Evolutionary conservation across 2,113 vertebrate species (phyloP).

Genomic region (Dasyurus viverrinus): DNA sequence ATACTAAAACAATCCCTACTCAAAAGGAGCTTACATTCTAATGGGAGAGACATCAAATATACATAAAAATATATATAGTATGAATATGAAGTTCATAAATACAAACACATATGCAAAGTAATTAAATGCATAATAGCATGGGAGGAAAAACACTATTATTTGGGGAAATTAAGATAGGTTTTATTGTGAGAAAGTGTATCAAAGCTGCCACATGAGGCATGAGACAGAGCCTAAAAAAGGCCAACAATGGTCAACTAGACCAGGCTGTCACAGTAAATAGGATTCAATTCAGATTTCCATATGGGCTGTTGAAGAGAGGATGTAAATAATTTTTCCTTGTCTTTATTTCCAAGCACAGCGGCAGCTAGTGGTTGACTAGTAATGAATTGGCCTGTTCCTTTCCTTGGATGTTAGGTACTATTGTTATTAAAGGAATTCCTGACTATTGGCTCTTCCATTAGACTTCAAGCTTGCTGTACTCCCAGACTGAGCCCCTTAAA

Average conservation of each 20-base stretch:
- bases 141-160: not conserved
- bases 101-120: not conserved
- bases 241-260: not conserved
- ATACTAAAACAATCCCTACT: too few relatives aligned
- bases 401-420: not conserved
- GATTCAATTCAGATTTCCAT: not conserved
- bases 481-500: not conserved
- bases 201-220: not conserved
- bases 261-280: not conserved
- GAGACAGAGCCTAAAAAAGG: not conserved
- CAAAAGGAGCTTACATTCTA: too few relatives aligned
- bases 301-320: not conserved
- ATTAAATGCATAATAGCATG: not conserved
- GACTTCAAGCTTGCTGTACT: not conserved
- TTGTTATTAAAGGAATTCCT: not conserved
- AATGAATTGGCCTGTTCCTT: not conserved
- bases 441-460: not conserved
- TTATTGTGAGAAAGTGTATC: not conserved
- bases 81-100: not conserved
- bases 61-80: too few relatives aligned
- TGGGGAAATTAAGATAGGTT: not conserved
- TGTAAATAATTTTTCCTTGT: not conserved
- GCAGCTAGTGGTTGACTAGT: accelerated
- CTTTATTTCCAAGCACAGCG: not conserved
- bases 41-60: too few relatives aligned